phyloP scores from a whole-genome alignment of 2,797 vertebrate species.

The Sternarchorhynchus goeldii region DNA sequence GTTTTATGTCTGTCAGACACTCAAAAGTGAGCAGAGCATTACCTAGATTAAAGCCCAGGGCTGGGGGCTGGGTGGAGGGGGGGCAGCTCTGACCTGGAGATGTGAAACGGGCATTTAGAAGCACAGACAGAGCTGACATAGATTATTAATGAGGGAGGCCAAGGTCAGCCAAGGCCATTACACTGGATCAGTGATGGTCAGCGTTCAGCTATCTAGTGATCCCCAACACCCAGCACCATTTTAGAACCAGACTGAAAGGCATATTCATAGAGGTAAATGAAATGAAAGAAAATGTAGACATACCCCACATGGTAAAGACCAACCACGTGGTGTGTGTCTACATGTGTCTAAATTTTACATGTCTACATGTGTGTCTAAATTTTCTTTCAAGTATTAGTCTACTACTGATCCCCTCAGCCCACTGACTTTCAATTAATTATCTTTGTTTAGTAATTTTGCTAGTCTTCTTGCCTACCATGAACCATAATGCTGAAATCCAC shows the following conservation, averaged over 20 bases:
- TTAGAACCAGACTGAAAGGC: conserved; percentile 27
- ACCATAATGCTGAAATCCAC: too few relatives aligned
- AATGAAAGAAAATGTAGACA: not conserved
- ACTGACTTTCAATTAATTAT: too few relatives aligned
- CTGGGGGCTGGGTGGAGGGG: not conserved
- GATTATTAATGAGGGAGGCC: conserved; percentile 22
- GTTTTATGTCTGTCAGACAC: conserved; percentile 11
- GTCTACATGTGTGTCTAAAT: too few relatives aligned
- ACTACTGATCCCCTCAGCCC: not conserved
- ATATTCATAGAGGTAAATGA: not conserved
- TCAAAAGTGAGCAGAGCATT: not conserved
- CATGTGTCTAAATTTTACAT: too few relatives aligned
- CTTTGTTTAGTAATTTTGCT: too few relatives aligned
- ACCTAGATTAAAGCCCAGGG: not conserved
- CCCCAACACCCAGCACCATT: conserved; percentile 8
- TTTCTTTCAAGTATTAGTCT: not conserved
- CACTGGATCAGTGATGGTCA: conserved; percentile 8
- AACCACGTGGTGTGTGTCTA: not conserved
- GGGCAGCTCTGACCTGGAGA: conserved; percentile 9
- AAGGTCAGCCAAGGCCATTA: conserved; percentile 20
- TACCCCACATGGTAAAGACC: not conserved
- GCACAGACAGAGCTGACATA: conserved; percentile 16
- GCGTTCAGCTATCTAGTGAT: conserved; percentile 1
- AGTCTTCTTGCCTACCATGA: too few relatives aligned
- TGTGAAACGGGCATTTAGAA: conserved; percentile 15